Evolutionary conservation across 2,797 vertebrate species (phyloP).

Genomic region (Aplochiton taeniatus): DNA sequence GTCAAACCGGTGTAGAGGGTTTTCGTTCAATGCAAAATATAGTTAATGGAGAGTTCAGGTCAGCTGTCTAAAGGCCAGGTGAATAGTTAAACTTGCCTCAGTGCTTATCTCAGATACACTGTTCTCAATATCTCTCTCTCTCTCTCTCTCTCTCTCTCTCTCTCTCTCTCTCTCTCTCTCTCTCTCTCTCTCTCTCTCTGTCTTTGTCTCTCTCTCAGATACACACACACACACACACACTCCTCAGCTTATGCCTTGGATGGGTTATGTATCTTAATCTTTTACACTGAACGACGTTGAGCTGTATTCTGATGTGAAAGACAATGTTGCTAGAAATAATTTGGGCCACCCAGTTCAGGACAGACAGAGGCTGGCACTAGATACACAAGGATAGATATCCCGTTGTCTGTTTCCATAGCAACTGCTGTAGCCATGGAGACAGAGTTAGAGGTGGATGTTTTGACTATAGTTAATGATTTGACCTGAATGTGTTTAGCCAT

Average conservation of each 20-base stretch:
- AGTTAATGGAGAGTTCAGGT: slow-evolving; percentile 33
- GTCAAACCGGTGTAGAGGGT: not conserved
- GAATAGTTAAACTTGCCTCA: slow-evolving; percentile 44
- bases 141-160: no score
- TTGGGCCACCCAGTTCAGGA: slow-evolving; percentile 1
- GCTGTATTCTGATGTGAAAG: no score
- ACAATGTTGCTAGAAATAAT: no score
- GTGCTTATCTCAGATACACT: not conserved
- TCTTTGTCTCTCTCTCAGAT: not conserved
- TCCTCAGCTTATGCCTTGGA: no score
- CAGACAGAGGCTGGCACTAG: not conserved
- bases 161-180: no score
- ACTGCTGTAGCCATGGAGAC: slow-evolving; percentile 3
- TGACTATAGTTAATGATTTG: not conserved
- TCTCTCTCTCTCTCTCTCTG: no score
- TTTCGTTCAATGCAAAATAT: slow-evolving; percentile 31
- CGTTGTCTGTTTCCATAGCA: slow-evolving; percentile 19
- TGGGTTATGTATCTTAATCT: no score
- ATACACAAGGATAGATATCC: not conserved
- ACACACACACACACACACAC: no score
- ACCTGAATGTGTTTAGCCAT: not conserved
- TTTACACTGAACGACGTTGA: no score
- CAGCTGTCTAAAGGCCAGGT: slow-evolving; percentile 41
- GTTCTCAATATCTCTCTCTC: not conserved
- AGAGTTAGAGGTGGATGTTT: not conserved